phyloP scores from a whole-genome alignment of 2,888 invertebrate species.

The Drosophila stalkeri region DNA sequence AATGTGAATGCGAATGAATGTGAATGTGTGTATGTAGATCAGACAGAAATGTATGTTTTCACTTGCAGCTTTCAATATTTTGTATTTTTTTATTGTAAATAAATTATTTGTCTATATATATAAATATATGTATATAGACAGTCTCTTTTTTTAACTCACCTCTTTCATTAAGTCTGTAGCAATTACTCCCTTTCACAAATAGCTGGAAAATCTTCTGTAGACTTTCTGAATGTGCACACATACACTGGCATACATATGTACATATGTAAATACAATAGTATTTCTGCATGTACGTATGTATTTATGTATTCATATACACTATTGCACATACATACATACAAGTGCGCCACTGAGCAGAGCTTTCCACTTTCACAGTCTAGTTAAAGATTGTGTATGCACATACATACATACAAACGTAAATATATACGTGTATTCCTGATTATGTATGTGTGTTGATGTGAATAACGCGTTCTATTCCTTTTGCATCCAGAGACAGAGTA shows the following conservation, averaged over 20 bases:
- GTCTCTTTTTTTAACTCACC: constrained; percentile 46
- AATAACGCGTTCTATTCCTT: constrained; percentile 54
- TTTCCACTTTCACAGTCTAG: constrained; percentile 62
- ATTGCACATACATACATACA: constrained; percentile 26
- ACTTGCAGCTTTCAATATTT: background rate
- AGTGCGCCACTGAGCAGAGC: constrained; percentile 46
- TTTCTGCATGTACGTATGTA: constrained; percentile 20
- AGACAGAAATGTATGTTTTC: constrained; percentile 2
- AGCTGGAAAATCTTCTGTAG: constrained; percentile 51
- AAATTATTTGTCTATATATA: background rate
- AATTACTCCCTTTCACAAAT: constrained; percentile 73
- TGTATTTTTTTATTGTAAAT: background rate
- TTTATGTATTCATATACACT: constrained; percentile 13
- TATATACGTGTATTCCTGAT: constrained; percentile 12
- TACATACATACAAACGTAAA: constrained; percentile 13
- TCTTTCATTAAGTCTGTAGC: constrained; percentile 74
- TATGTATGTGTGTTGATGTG: constrained; percentile 20
- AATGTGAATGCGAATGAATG: background rate
- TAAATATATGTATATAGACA: background rate
- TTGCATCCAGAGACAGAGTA: constrained; percentile 30
- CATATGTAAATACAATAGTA: constrained; percentile 23
- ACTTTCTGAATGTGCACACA: constrained; percentile 51
- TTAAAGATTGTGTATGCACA: constrained; percentile 44
- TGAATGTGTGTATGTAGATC: background rate
- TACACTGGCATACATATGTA: constrained; percentile 25